Percentiles rank a stretch among this genome's conserved stretches.
phyloP scores from a whole-genome alignment of 2,113 vertebrate genomes.

The Tachysurus vachellii region DNA sequence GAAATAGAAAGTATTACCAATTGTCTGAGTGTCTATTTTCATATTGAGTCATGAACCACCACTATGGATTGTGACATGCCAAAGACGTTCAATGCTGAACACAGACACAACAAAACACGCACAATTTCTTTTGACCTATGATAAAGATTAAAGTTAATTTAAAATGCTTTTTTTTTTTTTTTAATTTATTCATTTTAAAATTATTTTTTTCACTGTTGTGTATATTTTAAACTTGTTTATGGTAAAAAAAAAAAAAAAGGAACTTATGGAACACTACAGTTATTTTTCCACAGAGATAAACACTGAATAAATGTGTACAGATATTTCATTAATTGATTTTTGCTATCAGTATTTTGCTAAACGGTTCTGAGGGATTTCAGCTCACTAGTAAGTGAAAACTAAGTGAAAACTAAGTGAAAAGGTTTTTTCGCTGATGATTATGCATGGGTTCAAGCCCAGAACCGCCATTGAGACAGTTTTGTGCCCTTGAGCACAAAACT shows the following conservation, averaged over 20 bases:
- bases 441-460: neutral
- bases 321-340: neutral
- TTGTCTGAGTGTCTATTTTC: too few relatives aligned
- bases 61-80: too few relatives aligned
- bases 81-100: too few relatives aligned
- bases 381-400: neutral
- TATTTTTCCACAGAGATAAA: neutral
- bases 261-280: neutral
- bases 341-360: neutral
- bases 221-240: neutral
- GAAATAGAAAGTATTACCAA: too few relatives aligned
- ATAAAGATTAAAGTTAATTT: too few relatives aligned
- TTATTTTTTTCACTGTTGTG: neutral
- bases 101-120: too few relatives aligned
- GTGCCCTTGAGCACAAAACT: neutral
- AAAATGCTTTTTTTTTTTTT: too few relatives aligned
- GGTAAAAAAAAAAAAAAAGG: neutral
- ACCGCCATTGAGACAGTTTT: neutral
- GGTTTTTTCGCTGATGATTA: neutral
- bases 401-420: too few relatives aligned
- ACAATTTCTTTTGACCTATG: too few relatives aligned
- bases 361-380: neutral
- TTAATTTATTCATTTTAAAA: too few relatives aligned
- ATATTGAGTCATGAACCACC: too few relatives aligned
- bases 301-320: neutral